A percentile compares a stretch with the other conserved stretches of the same genome.
phyloP scores from a whole-genome alignment of 1,140 invertebrate species.

The Diachasmimorpha longicaudata region DNA sequence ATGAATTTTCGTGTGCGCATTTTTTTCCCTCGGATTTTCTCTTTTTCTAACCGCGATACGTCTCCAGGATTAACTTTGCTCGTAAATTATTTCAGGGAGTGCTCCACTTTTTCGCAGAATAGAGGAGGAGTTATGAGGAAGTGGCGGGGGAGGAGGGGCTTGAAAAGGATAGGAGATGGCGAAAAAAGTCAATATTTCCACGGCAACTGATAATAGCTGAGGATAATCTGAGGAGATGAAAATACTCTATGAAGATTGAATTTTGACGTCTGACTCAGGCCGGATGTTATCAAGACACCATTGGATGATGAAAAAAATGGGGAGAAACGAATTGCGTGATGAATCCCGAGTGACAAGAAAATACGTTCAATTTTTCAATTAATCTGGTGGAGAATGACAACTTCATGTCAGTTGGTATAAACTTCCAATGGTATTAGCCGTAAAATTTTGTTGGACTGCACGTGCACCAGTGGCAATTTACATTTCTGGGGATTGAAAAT shows the following conservation, averaged over 20 bases:
- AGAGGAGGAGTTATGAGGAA: not conserved
- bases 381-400: not conserved
- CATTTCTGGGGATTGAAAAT: not conserved
- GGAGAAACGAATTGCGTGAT: not conserved
- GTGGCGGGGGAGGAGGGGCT: not conserved
- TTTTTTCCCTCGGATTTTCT: not conserved
- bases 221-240: slow-evolving; percentile 18
- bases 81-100: slow-evolving; percentile 21
- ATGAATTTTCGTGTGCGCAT: not conserved
- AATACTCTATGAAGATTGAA: slow-evolving; percentile 20
- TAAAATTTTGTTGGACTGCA: not conserved
- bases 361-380: slow-evolving; percentile 13
- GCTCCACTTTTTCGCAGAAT: not conserved
- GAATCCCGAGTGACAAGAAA: not conserved
- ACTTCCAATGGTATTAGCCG: too few species aligned
- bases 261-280: slow-evolving; percentile 6
- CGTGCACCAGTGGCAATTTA: not conserved
- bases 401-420: not conserved
- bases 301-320: not conserved
- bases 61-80: slow-evolving; percentile 23
- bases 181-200: slow-evolving; percentile 22
- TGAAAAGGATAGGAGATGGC: too few species aligned
- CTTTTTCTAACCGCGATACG: not conserved
- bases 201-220: slow-evolving; percentile 22
- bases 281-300: slow-evolving; percentile 3